Conservation (phyloP, 2,113 vertebrate genomes). For the Lathamus discolor region DNA sequence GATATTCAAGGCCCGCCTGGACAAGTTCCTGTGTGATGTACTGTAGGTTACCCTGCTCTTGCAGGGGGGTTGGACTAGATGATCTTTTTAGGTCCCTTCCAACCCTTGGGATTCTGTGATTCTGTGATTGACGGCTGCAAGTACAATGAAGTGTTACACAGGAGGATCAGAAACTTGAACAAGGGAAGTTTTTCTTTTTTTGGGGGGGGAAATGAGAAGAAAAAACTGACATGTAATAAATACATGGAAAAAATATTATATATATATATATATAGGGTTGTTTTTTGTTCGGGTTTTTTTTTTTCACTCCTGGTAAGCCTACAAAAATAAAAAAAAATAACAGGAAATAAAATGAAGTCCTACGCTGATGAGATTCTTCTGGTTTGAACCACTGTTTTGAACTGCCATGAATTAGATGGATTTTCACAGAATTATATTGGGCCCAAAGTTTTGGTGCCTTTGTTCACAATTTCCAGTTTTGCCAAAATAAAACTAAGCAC, state of each 20-base stretch:
- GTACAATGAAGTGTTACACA: background rate
- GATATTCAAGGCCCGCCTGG: too few relatives aligned
- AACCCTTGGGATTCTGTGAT: too few relatives aligned
- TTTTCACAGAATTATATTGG: background rate
- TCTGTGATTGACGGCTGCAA: background rate
- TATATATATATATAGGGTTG: background rate
- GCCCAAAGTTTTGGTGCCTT: background rate
- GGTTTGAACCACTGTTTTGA: background rate
- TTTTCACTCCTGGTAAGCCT: background rate
- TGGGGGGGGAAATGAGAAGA: background rate
- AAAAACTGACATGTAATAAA: background rate
- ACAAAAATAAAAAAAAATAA: background rate
- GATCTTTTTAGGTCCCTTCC: too few relatives aligned
- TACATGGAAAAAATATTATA: background rate
- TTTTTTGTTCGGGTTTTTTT: too few relatives aligned
- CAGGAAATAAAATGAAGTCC: background rate
- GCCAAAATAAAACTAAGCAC: slow-evolving; percentile 28
- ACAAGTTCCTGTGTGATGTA: too few relatives aligned
- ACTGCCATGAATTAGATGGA: background rate
- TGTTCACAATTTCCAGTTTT: background rate
- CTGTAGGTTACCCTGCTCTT: too few relatives aligned
- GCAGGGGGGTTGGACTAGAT: too few relatives aligned
- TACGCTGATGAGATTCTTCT: background rate
- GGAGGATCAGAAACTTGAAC: background rate
- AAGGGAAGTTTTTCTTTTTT: background rate